A percentile compares a stretch with the other conserved stretches of the same genome.
phyloP scores from a whole-genome alignment of 2,797 vertebrate genomes.

The Thaleichthys pacificus region DNA sequence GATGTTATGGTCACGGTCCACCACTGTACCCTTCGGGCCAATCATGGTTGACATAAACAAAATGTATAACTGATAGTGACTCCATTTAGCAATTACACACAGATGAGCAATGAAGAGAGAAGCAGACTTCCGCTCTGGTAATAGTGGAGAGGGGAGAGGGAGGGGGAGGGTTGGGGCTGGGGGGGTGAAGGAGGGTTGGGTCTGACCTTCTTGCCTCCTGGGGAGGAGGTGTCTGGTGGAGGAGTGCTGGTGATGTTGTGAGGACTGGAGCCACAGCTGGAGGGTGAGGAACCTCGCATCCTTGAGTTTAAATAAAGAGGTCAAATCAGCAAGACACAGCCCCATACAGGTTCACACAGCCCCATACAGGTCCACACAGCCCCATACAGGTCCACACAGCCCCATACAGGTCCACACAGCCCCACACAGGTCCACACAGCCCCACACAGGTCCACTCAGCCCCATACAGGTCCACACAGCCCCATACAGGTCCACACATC shows the following conservation, averaged over 20 bases:
- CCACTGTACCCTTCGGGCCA: not conserved
- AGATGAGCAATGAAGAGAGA: constrained; percentile 1
- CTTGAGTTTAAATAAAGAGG: constrained; percentile 59
- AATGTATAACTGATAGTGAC: not conserved
- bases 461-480: not conserved
- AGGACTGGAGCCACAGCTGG: constrained; percentile 95
- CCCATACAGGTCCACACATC: not conserved
- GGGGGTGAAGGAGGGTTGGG: not conserved
- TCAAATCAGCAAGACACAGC: not conserved
- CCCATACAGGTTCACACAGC: not conserved
- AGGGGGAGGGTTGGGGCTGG: too few relatives aligned
- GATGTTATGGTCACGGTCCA: not conserved
- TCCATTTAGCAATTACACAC: not conserved
- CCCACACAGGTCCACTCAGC: not conserved
- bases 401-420: not conserved
- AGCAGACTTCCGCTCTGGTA: not conserved
- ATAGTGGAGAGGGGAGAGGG: not conserved
- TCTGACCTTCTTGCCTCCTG: constrained; percentile 92
- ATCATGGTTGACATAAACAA: not conserved
- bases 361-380: not conserved
- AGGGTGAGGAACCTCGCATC: constrained; percentile 96
- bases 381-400: too few relatives aligned
- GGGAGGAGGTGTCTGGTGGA: constrained; percentile 91
- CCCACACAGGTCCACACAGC: not conserved
- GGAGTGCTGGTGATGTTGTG: constrained; percentile 96